Base-by-base conservation (phyloP, 2,888 invertebrate genomes). In the Copidosoma aretas region DNA sequence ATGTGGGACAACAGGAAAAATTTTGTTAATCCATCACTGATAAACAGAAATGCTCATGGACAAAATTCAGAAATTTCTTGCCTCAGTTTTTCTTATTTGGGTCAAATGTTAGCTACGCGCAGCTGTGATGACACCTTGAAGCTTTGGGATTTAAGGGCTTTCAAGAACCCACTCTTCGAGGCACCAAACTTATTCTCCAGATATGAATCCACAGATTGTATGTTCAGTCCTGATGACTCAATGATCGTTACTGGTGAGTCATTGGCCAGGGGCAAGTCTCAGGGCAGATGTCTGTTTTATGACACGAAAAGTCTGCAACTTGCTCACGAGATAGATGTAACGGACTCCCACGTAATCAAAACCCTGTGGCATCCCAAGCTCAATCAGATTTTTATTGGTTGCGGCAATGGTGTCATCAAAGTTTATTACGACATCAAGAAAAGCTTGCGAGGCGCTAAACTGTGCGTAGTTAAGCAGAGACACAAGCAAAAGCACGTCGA, bases 1-100 rank as follows among this genome's bases (percentile, higher is more conserved):
- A 91, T 98, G 86, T 99, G 99, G 98, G 98, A 99, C 80, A 92
- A 95, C 61, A 88, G 97, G 39, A 94, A 92, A 80, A 91, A 91
- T 80, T 95, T 91, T 79, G 97, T 98, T 0, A 96, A 95, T 77
- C 94, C 96, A 0, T 88, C 93, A 0, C 87, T 91, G 71, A 85
- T 93, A 19, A 86, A 94, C 0, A 86, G 95, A 63, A 90, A 89
- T 64, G 96, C 95, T 0, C 98, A 98, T 84, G 87, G 88, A 65
- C 89, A 88, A 74, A 92, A 92, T 3, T 86, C 88, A 0, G 97
- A 96, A 80, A 93, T 95, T 25, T 91, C 94, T 0, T 92, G 92
- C 65, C 86, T 99, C 46, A 86, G 90, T 1, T 98, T 95, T 81
- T 96, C 98, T 0, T 97, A 98, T 78, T 88, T 95, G 67, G 93